phyloP scores from a whole-genome alignment of 2,113 vertebrate genomes.

The Tursiops truncatus region DNA sequence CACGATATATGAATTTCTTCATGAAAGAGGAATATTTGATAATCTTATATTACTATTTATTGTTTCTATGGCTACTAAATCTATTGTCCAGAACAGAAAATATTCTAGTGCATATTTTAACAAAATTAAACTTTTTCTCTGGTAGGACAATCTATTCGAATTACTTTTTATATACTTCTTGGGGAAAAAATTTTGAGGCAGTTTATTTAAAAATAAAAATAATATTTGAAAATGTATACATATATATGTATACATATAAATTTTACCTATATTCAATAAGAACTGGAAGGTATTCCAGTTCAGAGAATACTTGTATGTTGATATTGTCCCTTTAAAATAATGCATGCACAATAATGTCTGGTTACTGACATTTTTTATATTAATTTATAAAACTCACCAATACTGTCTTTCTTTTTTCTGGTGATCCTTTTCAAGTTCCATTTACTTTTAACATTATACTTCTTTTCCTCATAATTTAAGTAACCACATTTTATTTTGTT shows the following conservation, averaged over 20 bases:
- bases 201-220: slow-evolving; percentile 46
- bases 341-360: slow-evolving; percentile 48
- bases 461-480: slow-evolving; percentile 49
- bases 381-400: slow-evolving; percentile 49
- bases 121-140: background rate
- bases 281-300: slow-evolving; percentile 38
- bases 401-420: background rate
- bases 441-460: slow-evolving; percentile 50
- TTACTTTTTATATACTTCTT: slow-evolving; percentile 30
- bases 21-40: slow-evolving; percentile 39
- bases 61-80: background rate
- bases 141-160: background rate
- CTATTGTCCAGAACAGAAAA: slow-evolving; percentile 2
- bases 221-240: slow-evolving; percentile 19
- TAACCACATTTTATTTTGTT: slow-evolving; percentile 50
- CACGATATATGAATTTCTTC: slow-evolving; percentile 17
- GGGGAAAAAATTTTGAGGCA: slow-evolving; percentile 5
- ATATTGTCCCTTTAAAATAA: slow-evolving; percentile 83
- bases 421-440: background rate
- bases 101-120: slow-evolving; percentile 33
- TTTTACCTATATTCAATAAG: background rate
- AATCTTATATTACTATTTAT: slow-evolving; percentile 1
- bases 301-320: slow-evolving; percentile 54
- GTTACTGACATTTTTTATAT: slow-evolving; percentile 33
- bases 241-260: background rate